These are phyloP conservation scores for Gracilinanus agilis DNA, from an alignment of 2,113 vertebrate genomes.

Conservation along the genomic window DNA sequence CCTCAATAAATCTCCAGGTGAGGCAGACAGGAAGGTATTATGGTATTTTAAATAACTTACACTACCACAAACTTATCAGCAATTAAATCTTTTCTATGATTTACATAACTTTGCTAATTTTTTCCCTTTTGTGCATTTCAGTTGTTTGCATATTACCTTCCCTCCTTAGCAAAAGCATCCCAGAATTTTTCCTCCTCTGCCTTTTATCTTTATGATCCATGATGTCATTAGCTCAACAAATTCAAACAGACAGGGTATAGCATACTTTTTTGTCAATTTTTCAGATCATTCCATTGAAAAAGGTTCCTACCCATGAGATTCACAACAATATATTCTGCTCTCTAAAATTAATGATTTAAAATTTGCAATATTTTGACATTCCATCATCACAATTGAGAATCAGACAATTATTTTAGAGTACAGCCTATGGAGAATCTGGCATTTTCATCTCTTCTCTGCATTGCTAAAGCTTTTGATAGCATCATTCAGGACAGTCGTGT, in stretches of 20 bases:
- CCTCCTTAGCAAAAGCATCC: background rate
- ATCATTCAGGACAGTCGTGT: background rate
- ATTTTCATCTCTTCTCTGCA: background rate
- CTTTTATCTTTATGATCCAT: background rate
- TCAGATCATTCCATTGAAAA: background rate
- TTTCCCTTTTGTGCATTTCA: background rate
- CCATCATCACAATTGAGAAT: background rate
- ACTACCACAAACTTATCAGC: background rate
- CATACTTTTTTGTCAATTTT: background rate
- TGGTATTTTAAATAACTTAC: slow-evolving; percentile 39
- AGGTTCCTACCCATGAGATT: background rate
- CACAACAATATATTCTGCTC: background rate
- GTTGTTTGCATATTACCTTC: background rate
- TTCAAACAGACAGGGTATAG: background rate
- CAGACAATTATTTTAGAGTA: background rate
- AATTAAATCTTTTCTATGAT: background rate
- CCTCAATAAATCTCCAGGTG: background rate
- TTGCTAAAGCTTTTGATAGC: background rate
- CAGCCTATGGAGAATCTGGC: background rate
- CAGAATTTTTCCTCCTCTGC: background rate
- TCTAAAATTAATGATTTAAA: background rate
- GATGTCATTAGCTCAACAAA: background rate
- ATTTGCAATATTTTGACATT: background rate
- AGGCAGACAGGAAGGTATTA: background rate
- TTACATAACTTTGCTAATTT: background rate